Conservation (phyloP, 2,113 vertebrate species). For the Aepyceros melampus region DNA sequence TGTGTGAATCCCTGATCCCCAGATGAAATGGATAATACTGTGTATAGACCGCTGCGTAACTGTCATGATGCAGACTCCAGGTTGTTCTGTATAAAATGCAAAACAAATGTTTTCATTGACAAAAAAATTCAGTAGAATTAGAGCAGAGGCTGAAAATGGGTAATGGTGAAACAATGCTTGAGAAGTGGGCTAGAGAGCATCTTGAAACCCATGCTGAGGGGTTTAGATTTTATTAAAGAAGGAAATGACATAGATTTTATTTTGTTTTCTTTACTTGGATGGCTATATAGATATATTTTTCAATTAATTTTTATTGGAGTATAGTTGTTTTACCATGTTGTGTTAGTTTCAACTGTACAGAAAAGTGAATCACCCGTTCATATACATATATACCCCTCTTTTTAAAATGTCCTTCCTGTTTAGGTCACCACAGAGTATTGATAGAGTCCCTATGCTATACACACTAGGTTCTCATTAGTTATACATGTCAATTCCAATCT, state of each 20-base stretch:
- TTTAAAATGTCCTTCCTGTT: background rate
- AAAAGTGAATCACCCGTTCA: background rate
- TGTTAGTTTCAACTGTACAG: background rate
- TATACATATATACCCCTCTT: background rate
- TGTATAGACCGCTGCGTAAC: conserved; percentile 59
- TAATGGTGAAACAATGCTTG: background rate
- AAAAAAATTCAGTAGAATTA: background rate
- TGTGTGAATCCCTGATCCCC: conserved; percentile 63
- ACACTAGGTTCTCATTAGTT: background rate
- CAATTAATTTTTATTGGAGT: background rate
- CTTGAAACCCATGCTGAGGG: background rate
- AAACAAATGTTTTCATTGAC: conserved; percentile 86
- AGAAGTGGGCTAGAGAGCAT: background rate
- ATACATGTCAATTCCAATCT: background rate
- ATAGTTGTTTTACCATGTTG: background rate
- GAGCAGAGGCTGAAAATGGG: background rate
- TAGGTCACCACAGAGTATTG: background rate
- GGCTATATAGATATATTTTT: background rate
- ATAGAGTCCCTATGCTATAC: background rate
- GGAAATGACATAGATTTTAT: background rate
- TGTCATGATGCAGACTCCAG: conserved; percentile 72
- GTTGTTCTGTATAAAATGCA: conserved; percentile 87
- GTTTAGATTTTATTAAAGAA: background rate
- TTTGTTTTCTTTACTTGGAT: background rate
- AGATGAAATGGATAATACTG: conserved; percentile 56